Percentiles rank a stretch among this genome's conserved stretches.
phyloP scores from a whole-genome alignment of 1,140 invertebrate species.

The Himalopsyche phryganea region DNA sequence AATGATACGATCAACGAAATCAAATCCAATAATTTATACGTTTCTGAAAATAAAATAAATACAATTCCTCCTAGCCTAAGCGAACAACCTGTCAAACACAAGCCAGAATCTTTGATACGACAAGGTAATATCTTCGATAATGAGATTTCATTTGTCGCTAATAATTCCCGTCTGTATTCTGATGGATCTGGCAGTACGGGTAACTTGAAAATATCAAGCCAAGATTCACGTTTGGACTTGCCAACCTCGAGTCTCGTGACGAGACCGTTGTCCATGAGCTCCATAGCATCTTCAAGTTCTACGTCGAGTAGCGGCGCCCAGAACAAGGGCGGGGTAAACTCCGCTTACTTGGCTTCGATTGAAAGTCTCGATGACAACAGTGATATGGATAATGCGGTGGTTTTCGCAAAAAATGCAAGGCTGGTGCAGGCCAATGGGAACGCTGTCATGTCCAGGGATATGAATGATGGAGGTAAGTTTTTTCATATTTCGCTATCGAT shows the following conservation, averaged over 20 bases:
- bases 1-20: too few relatives aligned
- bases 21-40: too few relatives aligned
- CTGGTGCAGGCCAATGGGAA: conserved; percentile 8
- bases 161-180: not conserved
- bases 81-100: too few relatives aligned
- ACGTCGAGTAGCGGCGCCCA: conserved; percentile 61
- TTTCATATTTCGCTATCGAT: not conserved
- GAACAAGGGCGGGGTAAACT: conserved; percentile 54
- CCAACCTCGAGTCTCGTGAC: conserved; percentile 45
- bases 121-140: too few relatives aligned
- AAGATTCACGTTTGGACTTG: conserved; percentile 37
- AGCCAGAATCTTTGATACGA: too few relatives aligned
- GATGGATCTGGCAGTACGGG: conserved; percentile 38
- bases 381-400: conserved; percentile 50
- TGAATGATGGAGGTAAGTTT: conserved; percentile 23
- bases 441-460: conserved; percentile 10
- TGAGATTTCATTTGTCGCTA: too few relatives aligned
- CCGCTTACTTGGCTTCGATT: conserved; percentile 73
- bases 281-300: conserved; percentile 75
- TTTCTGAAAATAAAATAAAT: too few relatives aligned
- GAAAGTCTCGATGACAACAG: conserved; percentile 71
- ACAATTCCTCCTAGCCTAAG: too few relatives aligned
- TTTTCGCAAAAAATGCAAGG: conserved; percentile 24
- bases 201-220: conserved; percentile 40
- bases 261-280: conserved; percentile 76